phyloP scores from a whole-genome alignment of 1,140 invertebrate species.

The Orchesella cincta region DNA sequence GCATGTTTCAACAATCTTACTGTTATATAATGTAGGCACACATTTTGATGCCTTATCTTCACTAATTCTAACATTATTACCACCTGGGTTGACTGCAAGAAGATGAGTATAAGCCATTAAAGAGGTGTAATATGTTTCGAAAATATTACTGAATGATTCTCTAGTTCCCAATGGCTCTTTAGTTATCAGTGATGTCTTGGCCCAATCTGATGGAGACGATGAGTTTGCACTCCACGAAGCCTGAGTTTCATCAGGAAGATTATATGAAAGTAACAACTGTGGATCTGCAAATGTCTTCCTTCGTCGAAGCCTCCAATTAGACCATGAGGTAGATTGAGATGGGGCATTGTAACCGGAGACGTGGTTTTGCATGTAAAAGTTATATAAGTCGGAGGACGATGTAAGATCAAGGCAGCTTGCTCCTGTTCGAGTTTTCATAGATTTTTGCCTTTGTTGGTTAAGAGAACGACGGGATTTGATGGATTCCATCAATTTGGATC shows the following conservation, averaged over 20 bases:
- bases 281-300: not conserved
- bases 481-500: not conserved
- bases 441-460: not conserved
- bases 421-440: not conserved
- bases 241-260: not conserved
- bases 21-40: not conserved
- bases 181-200: not conserved
- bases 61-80: not conserved
- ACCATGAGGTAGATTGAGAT: not conserved
- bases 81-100: not conserved
- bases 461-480: not conserved
- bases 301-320: conserved; percentile 12
- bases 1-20: not conserved
- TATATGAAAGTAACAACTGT: not conserved
- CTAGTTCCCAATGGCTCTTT: not conserved
- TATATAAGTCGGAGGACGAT: not conserved
- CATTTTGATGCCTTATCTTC: not conserved
- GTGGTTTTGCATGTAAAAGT: not conserved
- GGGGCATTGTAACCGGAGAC: not conserved
- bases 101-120: conserved; percentile 9
- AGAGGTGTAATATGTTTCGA: not conserved
- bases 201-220: not conserved
- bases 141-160: not conserved
- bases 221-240: no score
- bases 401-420: conserved; percentile 7